Evolutionary conservation across 1,140 invertebrate genomes (phyloP).

Genomic region (Piezodorus guildinii): DNA sequence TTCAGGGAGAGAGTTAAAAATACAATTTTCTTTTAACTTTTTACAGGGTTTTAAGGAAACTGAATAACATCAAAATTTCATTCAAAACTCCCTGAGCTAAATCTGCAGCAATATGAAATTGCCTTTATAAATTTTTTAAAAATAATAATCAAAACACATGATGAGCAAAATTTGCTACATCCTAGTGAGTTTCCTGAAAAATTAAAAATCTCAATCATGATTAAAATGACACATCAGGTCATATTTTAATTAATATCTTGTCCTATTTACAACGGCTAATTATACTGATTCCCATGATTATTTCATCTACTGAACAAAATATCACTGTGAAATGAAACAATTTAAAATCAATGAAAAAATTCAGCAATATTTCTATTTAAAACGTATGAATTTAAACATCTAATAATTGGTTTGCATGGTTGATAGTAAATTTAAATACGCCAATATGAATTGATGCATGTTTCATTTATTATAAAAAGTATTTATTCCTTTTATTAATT

Average conservation of each 20-base stretch:
- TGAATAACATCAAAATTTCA: not conserved
- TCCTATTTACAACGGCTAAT: not conserved
- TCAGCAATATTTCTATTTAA: too few species aligned
- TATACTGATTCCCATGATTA: too few species aligned
- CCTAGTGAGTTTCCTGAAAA: not conserved
- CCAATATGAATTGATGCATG: too few species aligned
- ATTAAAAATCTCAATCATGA: not conserved
- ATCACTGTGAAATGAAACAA: too few species aligned
- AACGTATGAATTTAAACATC: too few species aligned
- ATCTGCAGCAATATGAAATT: slow-evolving; percentile 12
- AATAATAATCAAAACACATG: not conserved
- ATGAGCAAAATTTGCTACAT: not conserved
- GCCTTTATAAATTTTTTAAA: not conserved
- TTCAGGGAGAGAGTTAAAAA: slow-evolving; percentile 4
- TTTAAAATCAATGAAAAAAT: too few species aligned
- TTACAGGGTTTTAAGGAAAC: not conserved
- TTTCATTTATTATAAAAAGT: too few species aligned
- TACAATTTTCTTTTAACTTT: not conserved
- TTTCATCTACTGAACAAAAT: too few species aligned
- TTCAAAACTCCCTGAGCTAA: slow-evolving; percentile 13
- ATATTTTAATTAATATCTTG: not conserved
- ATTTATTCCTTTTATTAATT: too few species aligned
- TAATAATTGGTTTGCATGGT: too few species aligned
- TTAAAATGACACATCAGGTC: not conserved
- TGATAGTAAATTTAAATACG: too few species aligned